Percentiles rank a stretch among this genome's conserved stretches.
phyloP scores from a whole-genome alignment of 1,140 invertebrate species.

The Globodera ellingtonae region DNA sequence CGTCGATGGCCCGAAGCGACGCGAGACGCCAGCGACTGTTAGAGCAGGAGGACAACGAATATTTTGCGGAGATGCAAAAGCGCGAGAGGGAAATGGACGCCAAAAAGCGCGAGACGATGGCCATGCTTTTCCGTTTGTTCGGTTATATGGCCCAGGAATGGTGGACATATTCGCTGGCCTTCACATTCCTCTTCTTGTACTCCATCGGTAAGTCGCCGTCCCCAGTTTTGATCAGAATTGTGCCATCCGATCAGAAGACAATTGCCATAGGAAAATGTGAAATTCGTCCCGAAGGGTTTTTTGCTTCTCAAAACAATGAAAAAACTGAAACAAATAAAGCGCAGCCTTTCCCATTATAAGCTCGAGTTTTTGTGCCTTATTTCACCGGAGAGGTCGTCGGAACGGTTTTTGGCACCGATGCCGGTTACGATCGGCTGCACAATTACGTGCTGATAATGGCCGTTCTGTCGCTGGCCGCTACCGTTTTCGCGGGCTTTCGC shows the following conservation, averaged over 20 bases:
- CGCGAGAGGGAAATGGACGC: conserved; percentile 46
- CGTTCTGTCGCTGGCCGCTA: conserved; percentile 49
- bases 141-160: conserved; percentile 54
- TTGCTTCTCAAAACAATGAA: too few species aligned
- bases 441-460: conserved; percentile 59
- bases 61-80: conserved; percentile 44
- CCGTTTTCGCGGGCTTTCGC: conserved; percentile 62
- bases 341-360: conserved; percentile 35
- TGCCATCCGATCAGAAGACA: too few species aligned
- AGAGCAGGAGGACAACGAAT: conserved; percentile 39
- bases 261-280: too few species aligned
- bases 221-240: too few species aligned
- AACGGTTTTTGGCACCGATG: conserved; percentile 56
- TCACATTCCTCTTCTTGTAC: conserved; percentile 60
- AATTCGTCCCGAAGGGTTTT: too few species aligned
- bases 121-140: conserved; percentile 51
- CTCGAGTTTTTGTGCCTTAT: conserved; percentile 62
- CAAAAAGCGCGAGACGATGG: conserved; percentile 53
- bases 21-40: conserved; percentile 23
- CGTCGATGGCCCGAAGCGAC: background rate
- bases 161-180: conserved; percentile 52
- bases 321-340: too few species aligned
- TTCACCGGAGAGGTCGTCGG: conserved; percentile 65
- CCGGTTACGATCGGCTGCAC: conserved; percentile 54
- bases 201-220: conserved; percentile 48